Conservation (phyloP, 2,797 vertebrate species). For the Mus minutoides region DNA sequence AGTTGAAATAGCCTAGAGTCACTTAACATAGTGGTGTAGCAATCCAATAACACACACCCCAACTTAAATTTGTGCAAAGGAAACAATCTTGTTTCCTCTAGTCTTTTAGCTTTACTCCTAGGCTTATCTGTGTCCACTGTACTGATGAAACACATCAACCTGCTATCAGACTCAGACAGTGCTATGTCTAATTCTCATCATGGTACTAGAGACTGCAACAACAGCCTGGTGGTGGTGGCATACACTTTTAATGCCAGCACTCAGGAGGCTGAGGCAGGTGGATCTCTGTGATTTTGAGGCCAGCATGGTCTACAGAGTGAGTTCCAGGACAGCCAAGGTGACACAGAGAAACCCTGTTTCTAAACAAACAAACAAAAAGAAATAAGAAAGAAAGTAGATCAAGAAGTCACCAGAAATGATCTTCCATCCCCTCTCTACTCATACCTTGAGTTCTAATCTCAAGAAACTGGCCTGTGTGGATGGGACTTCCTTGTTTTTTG, state of each 20-base stretch:
- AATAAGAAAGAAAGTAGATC: not conserved
- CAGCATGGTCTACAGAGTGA: not conserved
- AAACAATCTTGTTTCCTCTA: not conserved
- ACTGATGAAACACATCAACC: not conserved
- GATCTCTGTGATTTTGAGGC: not conserved
- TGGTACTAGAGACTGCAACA: not conserved
- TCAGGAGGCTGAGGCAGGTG: not conserved
- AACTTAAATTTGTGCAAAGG: not conserved
- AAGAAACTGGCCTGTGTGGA: fast-evolving
- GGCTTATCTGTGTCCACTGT: not conserved
- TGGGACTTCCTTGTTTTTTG: not conserved
- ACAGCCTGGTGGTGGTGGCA: not conserved
- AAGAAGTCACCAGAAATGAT: not conserved
- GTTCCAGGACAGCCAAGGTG: not conserved
- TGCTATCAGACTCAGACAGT: not conserved
- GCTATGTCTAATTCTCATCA: not conserved
- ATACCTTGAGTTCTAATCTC: too few relatives aligned
- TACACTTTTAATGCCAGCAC: not conserved
- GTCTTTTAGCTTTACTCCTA: not conserved
- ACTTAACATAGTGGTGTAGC: slow-evolving; percentile 35
- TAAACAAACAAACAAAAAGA: too few relatives aligned
- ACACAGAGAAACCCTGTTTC: not conserved
- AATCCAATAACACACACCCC: not conserved
- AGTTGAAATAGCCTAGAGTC: slow-evolving; percentile 48
- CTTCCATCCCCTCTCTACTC: not conserved